Evolutionary conservation across 2,797 vertebrate genomes (phyloP).

Genomic region (Margarornis squamiger): DNA sequence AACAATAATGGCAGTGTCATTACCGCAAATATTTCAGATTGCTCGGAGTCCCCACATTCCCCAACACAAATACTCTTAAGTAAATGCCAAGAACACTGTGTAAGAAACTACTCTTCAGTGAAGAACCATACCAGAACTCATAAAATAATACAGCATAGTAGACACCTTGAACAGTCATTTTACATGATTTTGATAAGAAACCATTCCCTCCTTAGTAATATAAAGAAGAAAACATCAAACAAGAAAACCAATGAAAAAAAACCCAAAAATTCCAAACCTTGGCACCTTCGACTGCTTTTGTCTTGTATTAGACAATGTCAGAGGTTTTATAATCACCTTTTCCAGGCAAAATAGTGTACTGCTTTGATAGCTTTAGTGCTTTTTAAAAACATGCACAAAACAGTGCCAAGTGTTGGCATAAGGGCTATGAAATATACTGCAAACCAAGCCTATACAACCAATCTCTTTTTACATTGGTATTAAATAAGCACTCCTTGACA

Average conservation of each 20-base stretch:
- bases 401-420: not conserved
- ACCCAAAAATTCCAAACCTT: not conserved
- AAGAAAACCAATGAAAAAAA: not conserved
- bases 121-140: not conserved
- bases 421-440: not conserved
- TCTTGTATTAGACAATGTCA: not conserved
- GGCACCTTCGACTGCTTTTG: not conserved
- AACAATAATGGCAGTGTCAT: not conserved
- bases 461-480: not conserved
- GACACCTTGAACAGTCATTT: not conserved
- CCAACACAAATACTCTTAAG: not conserved
- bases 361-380: not conserved
- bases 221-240: not conserved
- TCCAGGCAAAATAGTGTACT: not conserved
- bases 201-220: not conserved
- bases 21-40: not conserved
- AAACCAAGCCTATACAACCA: not conserved
- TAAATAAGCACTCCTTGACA: not conserved
- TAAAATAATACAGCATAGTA: not conserved
- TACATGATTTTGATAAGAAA: not conserved
- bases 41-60: not conserved
- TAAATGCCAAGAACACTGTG: not conserved
- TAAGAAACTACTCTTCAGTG: not conserved
- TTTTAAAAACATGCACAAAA: not conserved
- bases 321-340: accelerated